Base-by-base conservation (phyloP, 2,888 invertebrate species). In the Spilarctia lutea region DNA sequence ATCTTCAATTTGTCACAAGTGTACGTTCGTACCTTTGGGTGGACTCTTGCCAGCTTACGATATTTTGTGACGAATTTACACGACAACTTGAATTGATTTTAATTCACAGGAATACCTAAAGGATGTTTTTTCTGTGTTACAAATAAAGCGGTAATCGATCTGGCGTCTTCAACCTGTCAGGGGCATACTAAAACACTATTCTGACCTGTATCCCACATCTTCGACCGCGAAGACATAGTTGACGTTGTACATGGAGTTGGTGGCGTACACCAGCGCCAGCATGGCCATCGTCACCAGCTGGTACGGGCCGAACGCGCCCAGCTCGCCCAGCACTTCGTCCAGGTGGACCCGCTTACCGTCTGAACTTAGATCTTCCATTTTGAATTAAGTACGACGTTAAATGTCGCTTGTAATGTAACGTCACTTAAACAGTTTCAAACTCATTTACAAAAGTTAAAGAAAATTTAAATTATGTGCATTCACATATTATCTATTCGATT, bases 251-350 rank as follows among this genome's bases (percentile, higher is more conserved):
- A 95, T 94, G 76, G 96, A 94, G 88, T 95, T 94, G 77, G 95
- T 95, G 42, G 94, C 89, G 85, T 95, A 95, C 27, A 95, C 94
- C 66, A 95, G 88, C 45, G 94, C 91, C 82, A 95, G 86, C 93
- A 95, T 92, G 77, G 88, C 83, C 90, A 93, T 86, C 52, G 95
- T 94, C 76, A 89, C 13, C 60, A 92, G 75, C 89, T 96, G 96
- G 90, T 96, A 96, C 68, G 86, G 88, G 2, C 96, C 96, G 88
- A 96, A 96, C 16, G 93, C 93, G 1, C 96, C 96, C 77, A 96
- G 88, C 76, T 88, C 86, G 30, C 88, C 88, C 84, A 96, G 83
- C 68, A 96, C 92, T 1, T 89, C 91, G 81, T 96, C 96, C 84
- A 96, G 82, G 82, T 94, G 94, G 7, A 95, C 87, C 0, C 83